Evolutionary conservation across 2,113 vertebrate species (phyloP), one percentile per base, ranked within the genome.

Genomic region (Solea solea): DNA sequence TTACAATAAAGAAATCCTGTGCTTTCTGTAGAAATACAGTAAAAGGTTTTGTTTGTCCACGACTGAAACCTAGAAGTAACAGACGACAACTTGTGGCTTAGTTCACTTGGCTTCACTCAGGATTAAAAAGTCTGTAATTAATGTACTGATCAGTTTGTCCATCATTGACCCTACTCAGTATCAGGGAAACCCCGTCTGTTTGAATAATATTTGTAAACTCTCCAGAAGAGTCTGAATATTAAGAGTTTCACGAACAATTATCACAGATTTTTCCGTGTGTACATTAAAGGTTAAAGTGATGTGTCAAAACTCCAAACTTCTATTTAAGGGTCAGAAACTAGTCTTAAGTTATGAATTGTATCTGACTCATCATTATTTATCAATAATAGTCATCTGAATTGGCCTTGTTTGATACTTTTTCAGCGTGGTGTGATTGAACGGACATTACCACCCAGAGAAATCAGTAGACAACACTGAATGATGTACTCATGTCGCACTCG

Each of bases 1-100:
- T 16, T 45, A 60, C 41, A 58, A 56, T 34, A 34, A 34, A 34
- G 34, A 34, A 34, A 34, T 4, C 34, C 34, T 34, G 34, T 34
- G 34, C 3, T 34, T 34, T 34, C 34, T 34, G 3, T 34, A 34
- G 34, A 34, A 34, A 3, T 34, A 34, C 2, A 5, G 2, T 3
- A 34, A 34, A 34, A 34, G 28, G 28, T 12, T 58, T 27, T 49
- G 5, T 39, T 7, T 16, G 21, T 69, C 14, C 4, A 45, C 34
- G 42, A 27, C 64, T 79, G 55, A 59, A 62, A 49, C 48, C 25
- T 40, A 16, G 14, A 57, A 54, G 25, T 25, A 9, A 34, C 34
- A 3, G 5, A 34, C 34, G 2, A 34, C 34, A 4, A 34, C 34
- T 4, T 34, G 34, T 34, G 34, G 34, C 34, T 34, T 34, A 34